A percentile compares a stretch with the other conserved stretches of the same genome.
Evolutionary conservation across 1,140 invertebrate species (phyloP).

Genomic region (Apis florea): DNA sequence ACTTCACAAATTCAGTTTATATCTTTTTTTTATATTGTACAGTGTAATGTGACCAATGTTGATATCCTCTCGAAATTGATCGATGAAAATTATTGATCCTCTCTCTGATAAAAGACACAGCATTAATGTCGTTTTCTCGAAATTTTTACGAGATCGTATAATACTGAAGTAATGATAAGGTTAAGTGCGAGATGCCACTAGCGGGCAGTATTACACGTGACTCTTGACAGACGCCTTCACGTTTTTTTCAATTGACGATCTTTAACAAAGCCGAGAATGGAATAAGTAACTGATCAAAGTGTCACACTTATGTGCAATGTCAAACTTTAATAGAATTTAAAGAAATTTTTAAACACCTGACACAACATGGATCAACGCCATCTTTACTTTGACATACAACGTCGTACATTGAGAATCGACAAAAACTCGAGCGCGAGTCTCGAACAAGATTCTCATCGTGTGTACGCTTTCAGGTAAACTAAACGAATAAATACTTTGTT

Average conservation of each 20-base stretch:
- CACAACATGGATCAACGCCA: conserved; percentile 70
- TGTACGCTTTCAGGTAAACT: background rate
- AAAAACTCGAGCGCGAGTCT: conserved; percentile 26
- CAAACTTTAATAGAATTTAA: conserved; percentile 36
- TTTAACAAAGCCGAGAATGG: background rate
- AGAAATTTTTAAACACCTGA: conserved; percentile 66
- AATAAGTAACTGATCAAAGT: background rate
- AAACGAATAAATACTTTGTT: background rate
- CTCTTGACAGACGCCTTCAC: conserved; percentile 30
- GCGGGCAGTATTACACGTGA: conserved; percentile 53
- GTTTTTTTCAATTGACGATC: conserved; percentile 3
- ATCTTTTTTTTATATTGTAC: background rate
- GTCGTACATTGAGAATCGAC: conserved; percentile 7
- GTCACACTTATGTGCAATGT: conserved; percentile 16
- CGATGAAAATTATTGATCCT: background rate
- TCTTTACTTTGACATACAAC: conserved; percentile 59
- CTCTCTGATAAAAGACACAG: background rate
- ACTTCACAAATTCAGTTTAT: background rate
- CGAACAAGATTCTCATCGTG: background rate
- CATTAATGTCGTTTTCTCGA: background rate
- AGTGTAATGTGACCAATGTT: background rate
- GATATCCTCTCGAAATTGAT: background rate
- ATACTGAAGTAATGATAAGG: conserved; percentile 48
- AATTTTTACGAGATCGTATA: conserved; percentile 31
- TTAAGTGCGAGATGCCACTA: conserved; percentile 60